Evolutionary conservation across 2,113 vertebrate genomes (phyloP).

Genomic region (Orycteropus afer): DNA sequence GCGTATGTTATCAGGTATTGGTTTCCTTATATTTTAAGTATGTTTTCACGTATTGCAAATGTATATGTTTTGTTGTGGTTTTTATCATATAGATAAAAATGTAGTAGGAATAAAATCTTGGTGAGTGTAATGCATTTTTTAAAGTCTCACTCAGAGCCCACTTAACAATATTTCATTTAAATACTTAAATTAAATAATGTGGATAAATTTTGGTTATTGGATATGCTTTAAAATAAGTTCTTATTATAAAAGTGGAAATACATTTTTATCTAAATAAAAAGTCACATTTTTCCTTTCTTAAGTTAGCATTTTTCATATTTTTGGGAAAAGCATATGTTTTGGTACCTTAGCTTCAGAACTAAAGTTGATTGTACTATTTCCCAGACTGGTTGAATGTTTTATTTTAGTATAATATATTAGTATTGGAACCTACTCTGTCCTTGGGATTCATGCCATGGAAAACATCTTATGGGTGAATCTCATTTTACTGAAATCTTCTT

Average conservation of each 20-base stretch:
- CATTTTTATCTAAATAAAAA: constrained; percentile 22
- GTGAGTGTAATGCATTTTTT: not conserved
- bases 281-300: constrained; percentile 17
- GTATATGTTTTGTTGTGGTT: not conserved
- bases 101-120: constrained; percentile 23
- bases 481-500: constrained; percentile 6
- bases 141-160: not conserved
- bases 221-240: not conserved
- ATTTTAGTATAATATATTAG: not conserved
- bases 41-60: constrained; percentile 49
- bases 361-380: not conserved
- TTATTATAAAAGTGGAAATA: constrained; percentile 2
- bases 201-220: not conserved
- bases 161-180: constrained; percentile 36
- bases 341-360: not conserved
- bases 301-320: not conserved
- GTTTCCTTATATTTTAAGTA: constrained; percentile 37
- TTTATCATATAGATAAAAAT: constrained; percentile 27
- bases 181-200: not conserved
- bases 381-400: not conserved
- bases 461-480: not conserved
- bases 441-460: not conserved
- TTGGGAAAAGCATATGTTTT: not conserved
- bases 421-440: not conserved
- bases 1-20: not conserved